Conservation (phyloP, 1,140 invertebrate genomes). For the Apocrypta bakeri region DNA sequence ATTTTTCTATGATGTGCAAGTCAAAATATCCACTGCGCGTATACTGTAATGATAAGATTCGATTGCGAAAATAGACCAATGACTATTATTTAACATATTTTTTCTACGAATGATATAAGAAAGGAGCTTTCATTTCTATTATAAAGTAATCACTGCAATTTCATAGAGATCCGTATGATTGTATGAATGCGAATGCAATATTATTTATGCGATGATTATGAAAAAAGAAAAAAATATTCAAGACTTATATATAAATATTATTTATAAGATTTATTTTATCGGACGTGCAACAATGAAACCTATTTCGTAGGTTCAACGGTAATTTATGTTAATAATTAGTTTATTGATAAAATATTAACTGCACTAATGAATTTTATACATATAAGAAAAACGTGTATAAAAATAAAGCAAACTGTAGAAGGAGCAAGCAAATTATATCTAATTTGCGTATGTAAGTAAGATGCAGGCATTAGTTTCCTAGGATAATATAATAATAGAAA, state of each 20-base stretch:
- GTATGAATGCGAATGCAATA: constrained; percentile 6
- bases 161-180: constrained; percentile 4
- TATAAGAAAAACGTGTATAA: constrained; percentile 17
- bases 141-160: neutral
- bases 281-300: neutral
- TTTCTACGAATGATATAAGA: constrained; percentile 28
- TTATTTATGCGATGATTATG: constrained; percentile 23
- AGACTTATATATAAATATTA: constrained; percentile 17
- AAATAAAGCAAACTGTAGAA: constrained; percentile 17
- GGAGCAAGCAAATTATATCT: constrained; percentile 36
- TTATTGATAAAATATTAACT: neutral
- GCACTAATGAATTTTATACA: constrained; percentile 40
- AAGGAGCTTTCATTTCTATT: constrained; percentile 44
- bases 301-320: constrained; percentile 20
- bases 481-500: constrained; percentile 53
- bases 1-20: neutral
- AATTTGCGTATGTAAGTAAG: constrained; percentile 47
- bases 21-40: neutral
- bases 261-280: constrained; percentile 15
- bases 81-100: constrained; percentile 67
- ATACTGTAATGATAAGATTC: neutral
- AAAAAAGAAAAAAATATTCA: constrained; percentile 14
- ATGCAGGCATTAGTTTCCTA: constrained; percentile 50
- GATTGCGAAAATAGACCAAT: constrained; percentile 64
- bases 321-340: constrained; percentile 21